A percentile compares a stretch with the other conserved stretches of the same genome.
These are phyloP conservation scores for Meandrusa payeni DNA, from an alignment of 2,888 invertebrate species.

Conservation along the genomic window DNA sequence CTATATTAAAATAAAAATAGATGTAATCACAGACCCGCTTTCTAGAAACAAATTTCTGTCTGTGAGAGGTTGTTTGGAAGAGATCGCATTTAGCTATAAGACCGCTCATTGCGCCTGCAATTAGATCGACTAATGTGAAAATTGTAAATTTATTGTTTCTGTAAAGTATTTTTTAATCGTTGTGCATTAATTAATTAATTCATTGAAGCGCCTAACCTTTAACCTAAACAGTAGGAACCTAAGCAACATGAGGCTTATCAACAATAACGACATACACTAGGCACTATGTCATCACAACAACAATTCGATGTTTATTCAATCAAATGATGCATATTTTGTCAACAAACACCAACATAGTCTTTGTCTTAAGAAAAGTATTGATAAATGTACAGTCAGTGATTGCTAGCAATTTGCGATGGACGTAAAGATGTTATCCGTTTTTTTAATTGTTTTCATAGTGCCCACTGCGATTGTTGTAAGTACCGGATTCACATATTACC, in stretches of 20 bases:
- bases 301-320: constrained; percentile 26
- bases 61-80: no score
- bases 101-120: no score
- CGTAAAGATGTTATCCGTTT: constrained; percentile 34
- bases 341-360: constrained; percentile 17
- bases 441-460: constrained; percentile 35
- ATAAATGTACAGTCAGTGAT: constrained; percentile 28
- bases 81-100: no score
- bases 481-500: no score
- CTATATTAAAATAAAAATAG: no score
- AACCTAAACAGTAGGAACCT: constrained; percentile 1
- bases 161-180: no score
- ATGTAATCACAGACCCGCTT: no score
- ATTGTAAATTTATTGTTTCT: no score
- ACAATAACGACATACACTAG: constrained; percentile 3
- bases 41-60: no score
- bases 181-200: no score
- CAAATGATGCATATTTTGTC: constrained; percentile 22
- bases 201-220: no score
- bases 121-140: no score
- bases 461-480: constrained; percentile 36
- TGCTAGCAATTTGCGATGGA: constrained; percentile 39
- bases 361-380: constrained; percentile 19
- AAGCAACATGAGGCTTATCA: not conserved
- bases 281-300: constrained; percentile 17